Evolutionary conservation across 2,797 vertebrate species (phyloP).

Genomic region (Schizothorax lantsangensis): DNA sequence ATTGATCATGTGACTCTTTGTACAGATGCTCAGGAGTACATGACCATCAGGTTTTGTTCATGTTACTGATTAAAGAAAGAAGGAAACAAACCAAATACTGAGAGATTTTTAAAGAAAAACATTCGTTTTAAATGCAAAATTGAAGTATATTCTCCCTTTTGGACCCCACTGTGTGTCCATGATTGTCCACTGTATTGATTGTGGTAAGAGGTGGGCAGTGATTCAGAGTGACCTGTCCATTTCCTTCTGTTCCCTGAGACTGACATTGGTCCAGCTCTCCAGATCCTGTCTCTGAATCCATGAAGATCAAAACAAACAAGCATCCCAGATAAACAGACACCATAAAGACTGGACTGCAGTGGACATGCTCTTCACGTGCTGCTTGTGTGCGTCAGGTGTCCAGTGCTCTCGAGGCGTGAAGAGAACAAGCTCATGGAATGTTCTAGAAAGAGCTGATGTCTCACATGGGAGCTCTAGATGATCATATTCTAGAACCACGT

Average conservation of each 20-base stretch:
- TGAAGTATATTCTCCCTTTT: not conserved
- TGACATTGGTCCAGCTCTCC: constrained; percentile 16
- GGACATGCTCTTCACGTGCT: constrained; percentile 12
- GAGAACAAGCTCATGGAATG: not conserved
- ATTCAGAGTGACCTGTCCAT: not conserved
- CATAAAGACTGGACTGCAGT: not conserved
- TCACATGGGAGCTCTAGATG: constrained; percentile 27
- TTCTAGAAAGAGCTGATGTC: constrained; percentile 9
- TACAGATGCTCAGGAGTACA: not conserved
- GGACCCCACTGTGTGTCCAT: not conserved
- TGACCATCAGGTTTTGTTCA: not conserved
- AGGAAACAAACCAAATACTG: not conserved
- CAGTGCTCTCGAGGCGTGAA: constrained; percentile 27
- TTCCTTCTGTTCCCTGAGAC: constrained; percentile 45
- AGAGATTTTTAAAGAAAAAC: not conserved
- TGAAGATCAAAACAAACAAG: not conserved
- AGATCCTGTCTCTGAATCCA: not conserved
- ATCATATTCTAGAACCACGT: constrained; percentile 96
- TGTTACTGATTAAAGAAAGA: not conserved
- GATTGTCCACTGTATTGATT: not conserved
- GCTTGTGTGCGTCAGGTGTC: not conserved
- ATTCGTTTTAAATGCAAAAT: not conserved
- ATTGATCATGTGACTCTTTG: not conserved
- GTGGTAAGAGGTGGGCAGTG: constrained; percentile 6
- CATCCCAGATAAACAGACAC: constrained; percentile 2